Percentiles rank a stretch among this genome's conserved stretches.
Conservation (phyloP, 1,140 invertebrate genomes). For the Magallana angulata region DNA sequence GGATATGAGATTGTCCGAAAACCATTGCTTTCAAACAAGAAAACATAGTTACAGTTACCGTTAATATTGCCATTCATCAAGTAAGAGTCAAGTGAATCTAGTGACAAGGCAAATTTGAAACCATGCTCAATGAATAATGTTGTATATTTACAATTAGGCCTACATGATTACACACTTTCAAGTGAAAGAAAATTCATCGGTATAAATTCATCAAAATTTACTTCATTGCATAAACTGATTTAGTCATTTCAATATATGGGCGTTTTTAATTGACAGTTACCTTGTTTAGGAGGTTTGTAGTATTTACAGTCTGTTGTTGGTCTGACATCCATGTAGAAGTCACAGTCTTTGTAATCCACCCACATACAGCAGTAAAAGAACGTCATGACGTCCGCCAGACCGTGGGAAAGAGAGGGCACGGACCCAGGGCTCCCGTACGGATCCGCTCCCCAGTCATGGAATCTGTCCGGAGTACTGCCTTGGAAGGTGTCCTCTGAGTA, state of each 20-base stretch:
- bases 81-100: too few relatives aligned
- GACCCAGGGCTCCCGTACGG: constrained; percentile 95
- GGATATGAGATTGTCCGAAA: constrained; percentile 96
- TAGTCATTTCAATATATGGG: too few relatives aligned
- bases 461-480: constrained; percentile 92
- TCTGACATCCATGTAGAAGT: constrained; percentile 87
- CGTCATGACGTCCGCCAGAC: constrained; percentile 95
- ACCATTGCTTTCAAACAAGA: constrained; percentile 82
- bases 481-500: constrained; percentile 96
- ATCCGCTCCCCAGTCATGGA: constrained; percentile 92
- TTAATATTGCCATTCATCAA: too few relatives aligned
- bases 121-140: too few relatives aligned
- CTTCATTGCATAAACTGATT: too few relatives aligned
- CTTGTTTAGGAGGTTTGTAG: constrained; percentile 23
- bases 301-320: constrained; percentile 9
- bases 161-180: too few relatives aligned
- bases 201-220: too few relatives aligned
- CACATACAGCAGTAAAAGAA: constrained; percentile 95
- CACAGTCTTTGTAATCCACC: constrained; percentile 95
- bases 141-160: too few relatives aligned
- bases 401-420: constrained; percentile 93
- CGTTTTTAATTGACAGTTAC: not conserved
- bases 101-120: too few relatives aligned
- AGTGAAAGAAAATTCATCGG: too few relatives aligned
- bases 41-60: too few relatives aligned